A percentile compares a stretch with the other conserved stretches of the same genome.
phyloP scores from a whole-genome alignment of 2,888 invertebrate species.

The Drosophila lutescens region DNA sequence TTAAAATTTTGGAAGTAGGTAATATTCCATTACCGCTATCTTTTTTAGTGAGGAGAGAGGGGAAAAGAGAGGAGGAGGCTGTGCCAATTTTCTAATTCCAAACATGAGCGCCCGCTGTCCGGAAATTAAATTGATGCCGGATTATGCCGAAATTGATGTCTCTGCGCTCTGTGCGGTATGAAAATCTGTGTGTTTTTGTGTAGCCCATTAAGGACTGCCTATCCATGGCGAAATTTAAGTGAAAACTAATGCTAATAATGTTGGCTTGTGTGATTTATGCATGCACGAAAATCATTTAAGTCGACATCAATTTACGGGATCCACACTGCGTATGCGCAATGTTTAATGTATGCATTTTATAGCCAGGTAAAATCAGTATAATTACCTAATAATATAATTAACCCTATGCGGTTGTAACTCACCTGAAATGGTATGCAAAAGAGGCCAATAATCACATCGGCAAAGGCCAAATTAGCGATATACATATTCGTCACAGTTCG shows the following conservation, averaged over 20 bases:
- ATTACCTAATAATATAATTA: conserved; percentile 14
- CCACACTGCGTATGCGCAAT: conserved; percentile 54
- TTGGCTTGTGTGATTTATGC: conserved; percentile 64
- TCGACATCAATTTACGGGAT: conserved; percentile 15
- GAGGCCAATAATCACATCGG: conserved; percentile 93
- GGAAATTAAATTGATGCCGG: conserved; percentile 76
- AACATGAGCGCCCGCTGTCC: conserved; percentile 47
- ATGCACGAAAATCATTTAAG: conserved; percentile 58
- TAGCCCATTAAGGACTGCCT: conserved; percentile 37
- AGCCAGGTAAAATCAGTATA: conserved; percentile 10
- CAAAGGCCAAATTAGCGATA: conserved; percentile 93
- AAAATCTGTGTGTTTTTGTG: neutral
- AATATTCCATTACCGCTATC: conserved; percentile 42
- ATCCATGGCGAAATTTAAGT: conserved; percentile 46
- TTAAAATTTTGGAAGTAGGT: conserved; percentile 31
- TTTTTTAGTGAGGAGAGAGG: neutral
- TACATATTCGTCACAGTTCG: conserved; percentile 94
- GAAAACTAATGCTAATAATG: conserved; percentile 67
- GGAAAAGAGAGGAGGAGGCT: neutral
- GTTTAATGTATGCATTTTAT: conserved; percentile 47
- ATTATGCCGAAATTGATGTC: conserved; percentile 59
- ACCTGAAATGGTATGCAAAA: conserved; percentile 93
- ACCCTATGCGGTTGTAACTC: conserved; percentile 52
- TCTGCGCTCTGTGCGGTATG: conserved; percentile 1
- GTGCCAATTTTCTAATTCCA: conserved; percentile 34